Conservation (phyloP, 2,113 vertebrate species). For the Dunckerocampus dactyliophorus region DNA sequence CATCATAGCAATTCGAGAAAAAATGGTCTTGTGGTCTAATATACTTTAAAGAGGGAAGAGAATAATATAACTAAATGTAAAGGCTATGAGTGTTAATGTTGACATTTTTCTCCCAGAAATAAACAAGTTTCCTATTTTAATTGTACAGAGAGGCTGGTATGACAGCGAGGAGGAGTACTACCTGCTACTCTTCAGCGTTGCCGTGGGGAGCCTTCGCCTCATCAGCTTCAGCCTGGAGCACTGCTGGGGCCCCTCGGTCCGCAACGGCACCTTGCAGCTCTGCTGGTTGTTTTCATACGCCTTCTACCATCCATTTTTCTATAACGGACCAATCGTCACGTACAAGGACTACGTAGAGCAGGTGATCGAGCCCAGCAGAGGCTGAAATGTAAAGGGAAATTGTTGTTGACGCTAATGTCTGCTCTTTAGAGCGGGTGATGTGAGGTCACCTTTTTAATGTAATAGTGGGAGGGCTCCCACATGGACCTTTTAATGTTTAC, state of each 20-base stretch:
- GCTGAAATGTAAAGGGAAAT: not conserved
- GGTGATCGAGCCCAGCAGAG: constrained; percentile 64
- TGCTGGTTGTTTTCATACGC: constrained; percentile 83
- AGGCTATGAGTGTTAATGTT: too few relatives aligned
- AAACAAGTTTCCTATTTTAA: not conserved
- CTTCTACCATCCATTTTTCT: constrained; percentile 94
- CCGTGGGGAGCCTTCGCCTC: constrained; percentile 86
- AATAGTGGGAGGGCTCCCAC: not conserved
- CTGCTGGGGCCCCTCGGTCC: constrained; percentile 70
- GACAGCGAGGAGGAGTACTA: constrained; percentile 83
- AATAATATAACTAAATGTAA: too few relatives aligned
- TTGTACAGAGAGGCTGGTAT: constrained; percentile 86
- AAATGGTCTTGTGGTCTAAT: too few relatives aligned
- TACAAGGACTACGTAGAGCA: constrained; percentile 82
- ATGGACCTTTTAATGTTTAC: too few relatives aligned
- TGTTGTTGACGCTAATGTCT: constrained; percentile 11
- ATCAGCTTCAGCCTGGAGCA: constrained; percentile 89
- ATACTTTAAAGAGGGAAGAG: too few relatives aligned
- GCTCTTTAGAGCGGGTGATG: constrained; percentile 4
- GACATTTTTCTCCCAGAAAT: not conserved
- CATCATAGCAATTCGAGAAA: too few relatives aligned
- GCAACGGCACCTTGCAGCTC: constrained; percentile 65
- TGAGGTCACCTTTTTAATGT: constrained; percentile 3
- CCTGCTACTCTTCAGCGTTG: constrained; percentile 87
- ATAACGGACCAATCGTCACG: constrained; percentile 88